Evolutionary conservation across 1,140 invertebrate genomes (phyloP), one percentile per base, ranked within the genome.

Genomic region (Aphelenchoides fujianensis): DNA sequence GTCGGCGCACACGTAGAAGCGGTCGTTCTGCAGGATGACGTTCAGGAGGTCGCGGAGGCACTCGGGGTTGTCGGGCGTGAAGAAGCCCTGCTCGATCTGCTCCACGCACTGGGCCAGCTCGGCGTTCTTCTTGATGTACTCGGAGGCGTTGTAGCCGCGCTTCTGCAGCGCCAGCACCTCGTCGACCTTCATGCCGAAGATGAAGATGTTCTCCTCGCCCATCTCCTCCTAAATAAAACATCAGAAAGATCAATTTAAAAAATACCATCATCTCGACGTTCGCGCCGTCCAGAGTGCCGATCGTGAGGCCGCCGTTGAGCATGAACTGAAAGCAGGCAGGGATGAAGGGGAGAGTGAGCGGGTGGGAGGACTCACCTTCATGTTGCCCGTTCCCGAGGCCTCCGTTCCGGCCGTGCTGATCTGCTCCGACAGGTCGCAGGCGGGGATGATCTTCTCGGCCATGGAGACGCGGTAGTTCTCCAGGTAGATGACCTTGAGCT

Each of bases 181-280:
- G 0, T 94, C 90, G 0, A 94, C 93, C 16, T 89, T 92, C 93
- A 97, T 95, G 23, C 41, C 55, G 19, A 59, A 59, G 23, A 59
- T 59, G 5, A 59, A 59, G 98, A 99, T 74, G 98, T 93, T 85
- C 98, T 98, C 92, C n/a, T 48, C 23, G 41, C 41, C 41, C 41
- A 48, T 48, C 41, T 48, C 41, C 23, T 48, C 96, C n/a, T n/a
- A n/a, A n/a, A n/a, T n/a, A n/a, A n/a, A n/a, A n/a, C n/a, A n/a
- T n/a, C n/a, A n/a, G n/a, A n/a, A n/a, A n/a, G n/a, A n/a, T n/a
- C n/a, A n/a, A n/a, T n/a, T n/a, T n/a, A n/a, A n/a, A n/a, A n/a
- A n/a, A n/a, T n/a, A n/a, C n/a, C 2, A 90, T 91, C 96, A 99
- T 99, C 87, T 99, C 97, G 0, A 99, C 94, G 85, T 99, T 99